A percentile compares a stretch with the other conserved stretches of the same genome.
These are phyloP conservation scores for Clupea harengus DNA, from an alignment of 2,113 vertebrate species.

Conservation along the genomic window DNA sequence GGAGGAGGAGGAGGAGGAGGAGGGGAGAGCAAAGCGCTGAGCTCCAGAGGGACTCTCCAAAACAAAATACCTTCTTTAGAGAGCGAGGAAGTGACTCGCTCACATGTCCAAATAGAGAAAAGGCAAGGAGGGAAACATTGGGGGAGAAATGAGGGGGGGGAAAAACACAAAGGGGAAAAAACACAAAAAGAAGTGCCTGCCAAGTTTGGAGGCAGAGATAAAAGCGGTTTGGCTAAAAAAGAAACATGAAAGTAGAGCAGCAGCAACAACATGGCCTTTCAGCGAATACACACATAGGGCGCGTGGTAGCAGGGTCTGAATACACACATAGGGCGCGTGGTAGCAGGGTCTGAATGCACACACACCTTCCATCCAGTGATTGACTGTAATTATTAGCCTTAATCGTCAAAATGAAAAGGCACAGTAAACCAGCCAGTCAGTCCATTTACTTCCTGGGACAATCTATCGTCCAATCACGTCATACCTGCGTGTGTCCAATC, in stretches of 20 bases:
- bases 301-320: too few relatives aligned
- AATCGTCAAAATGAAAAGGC: not conserved
- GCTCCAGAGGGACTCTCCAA: not conserved
- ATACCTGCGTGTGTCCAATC: not conserved
- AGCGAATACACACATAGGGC: too few relatives aligned
- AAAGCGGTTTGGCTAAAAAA: not conserved
- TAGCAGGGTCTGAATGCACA: not conserved
- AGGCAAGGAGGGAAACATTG: not conserved
- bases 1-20: too few relatives aligned
- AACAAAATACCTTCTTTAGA: not conserved
- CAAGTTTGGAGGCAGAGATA: not conserved
- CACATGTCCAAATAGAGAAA: not conserved
- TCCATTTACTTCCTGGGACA: not conserved
- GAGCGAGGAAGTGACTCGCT: not conserved
- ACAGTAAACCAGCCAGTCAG: not conserved
- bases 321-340: not conserved
- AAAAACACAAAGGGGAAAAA: not conserved
- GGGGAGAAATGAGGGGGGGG: not conserved
- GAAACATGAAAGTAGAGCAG: not conserved
- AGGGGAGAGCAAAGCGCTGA: not conserved
- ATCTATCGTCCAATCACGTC: not conserved
- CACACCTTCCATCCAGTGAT: not conserved
- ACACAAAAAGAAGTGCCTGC: not conserved
- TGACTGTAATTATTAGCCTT: not conserved
- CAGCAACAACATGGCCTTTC: too few relatives aligned